Conservation (phyloP, 2,113 vertebrate species). For the Cromileptes altivelis region DNA sequence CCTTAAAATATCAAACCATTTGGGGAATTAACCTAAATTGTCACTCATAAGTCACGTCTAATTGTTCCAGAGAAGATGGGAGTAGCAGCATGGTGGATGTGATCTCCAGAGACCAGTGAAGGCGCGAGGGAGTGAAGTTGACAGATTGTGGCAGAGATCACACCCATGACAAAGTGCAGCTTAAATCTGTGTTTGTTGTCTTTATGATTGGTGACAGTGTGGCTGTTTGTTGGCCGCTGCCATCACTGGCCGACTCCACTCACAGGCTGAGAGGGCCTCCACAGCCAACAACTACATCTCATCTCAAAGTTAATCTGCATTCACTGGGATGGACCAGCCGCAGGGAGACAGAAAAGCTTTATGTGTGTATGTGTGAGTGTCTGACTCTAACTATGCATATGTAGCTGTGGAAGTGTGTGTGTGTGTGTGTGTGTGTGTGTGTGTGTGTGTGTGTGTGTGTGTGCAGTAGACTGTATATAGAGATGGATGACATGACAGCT, state of each 20-base stretch:
- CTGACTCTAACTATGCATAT: slow-evolving; percentile 7
- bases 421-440: neutral
- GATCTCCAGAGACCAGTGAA: neutral
- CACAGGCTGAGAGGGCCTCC: neutral
- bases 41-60: neutral
- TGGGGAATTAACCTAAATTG: neutral
- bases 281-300: slow-evolving; percentile 24
- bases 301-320: slow-evolving; percentile 54
- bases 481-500: too few relatives aligned
- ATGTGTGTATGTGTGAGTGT: neutral
- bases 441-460: neutral
- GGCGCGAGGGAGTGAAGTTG: neutral
- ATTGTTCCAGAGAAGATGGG: neutral
- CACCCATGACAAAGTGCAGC: slow-evolving; percentile 50
- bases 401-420: neutral
- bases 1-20: neutral
- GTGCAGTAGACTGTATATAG: neutral
- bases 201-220: slow-evolving; percentile 50
- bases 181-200: slow-evolving; percentile 58
- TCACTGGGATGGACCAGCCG: neutral
- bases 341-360: neutral
- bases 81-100: neutral
- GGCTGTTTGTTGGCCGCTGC: slow-evolving; percentile 46
- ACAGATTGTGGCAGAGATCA: slow-evolving; percentile 42
- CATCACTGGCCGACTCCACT: slow-evolving; percentile 28